Evolutionary conservation across 2,113 vertebrate genomes (phyloP), one percentile per base, ranked within the genome.

Genomic region (Chunga burmeisteri): DNA sequence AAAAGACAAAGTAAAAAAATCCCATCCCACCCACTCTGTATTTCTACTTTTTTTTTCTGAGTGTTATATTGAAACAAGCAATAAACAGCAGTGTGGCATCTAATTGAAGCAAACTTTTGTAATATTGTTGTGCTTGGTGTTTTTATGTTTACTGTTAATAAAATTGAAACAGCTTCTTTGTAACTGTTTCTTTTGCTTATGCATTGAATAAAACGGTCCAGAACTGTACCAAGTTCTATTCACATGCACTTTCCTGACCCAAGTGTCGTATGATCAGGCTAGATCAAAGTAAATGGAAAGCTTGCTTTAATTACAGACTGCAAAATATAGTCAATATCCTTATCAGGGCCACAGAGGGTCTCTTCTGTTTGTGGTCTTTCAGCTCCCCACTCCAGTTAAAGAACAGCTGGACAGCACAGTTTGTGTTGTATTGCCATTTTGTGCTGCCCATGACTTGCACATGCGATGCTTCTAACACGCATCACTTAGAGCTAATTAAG

Each of bases 1-100:
- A 88, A 56, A 78, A 65, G 42, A 58, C 25, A 73, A 82, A 83
- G 30, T 49, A 65, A 92, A 93, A 93, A 92, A 78, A 96, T 66
- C 38, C 5, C 0, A 61, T 66, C 21, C 7, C 1, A 32, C 18
- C 7, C 25, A 46, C 11, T 49, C 22, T 11, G 8, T n/a, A 61
- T 78, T 84, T 74, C 23, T 58, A 17, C 7, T 7, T 26, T 16
- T 23, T 49, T 67, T 42, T n/a, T 23, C 13, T 30, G 3, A 61
- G 17, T 34, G 6, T 61, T 89, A 38, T 7, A 25, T 2, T 86
- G 40, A 80, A 73, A 67, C 7, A 63, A 83, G n/a, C 5, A 81
- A 59, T 44, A 74, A 75, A 46, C 42, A 78, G 6, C 65, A 49
- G 6, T 0, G 1, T 32, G 5, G 4, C 7, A 32, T 81, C 17